Evolutionary conservation across 2,888 invertebrate species (phyloP).

Genomic region (Tineola bisselliella): DNA sequence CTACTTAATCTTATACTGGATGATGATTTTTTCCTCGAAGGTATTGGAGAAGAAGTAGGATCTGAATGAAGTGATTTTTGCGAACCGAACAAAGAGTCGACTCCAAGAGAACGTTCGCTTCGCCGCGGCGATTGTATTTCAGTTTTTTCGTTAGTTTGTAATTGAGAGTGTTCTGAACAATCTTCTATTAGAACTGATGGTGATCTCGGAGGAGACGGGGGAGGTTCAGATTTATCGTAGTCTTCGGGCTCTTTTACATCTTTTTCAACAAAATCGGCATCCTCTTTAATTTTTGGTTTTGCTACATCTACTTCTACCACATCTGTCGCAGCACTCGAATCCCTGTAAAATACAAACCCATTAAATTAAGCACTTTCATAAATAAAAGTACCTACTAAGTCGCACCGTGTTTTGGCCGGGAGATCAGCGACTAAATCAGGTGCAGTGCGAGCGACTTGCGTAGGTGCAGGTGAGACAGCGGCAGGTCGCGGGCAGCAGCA

Average conservation of each 20-base stretch:
- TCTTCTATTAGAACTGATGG: conserved; percentile 50
- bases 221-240: conserved; percentile 17
- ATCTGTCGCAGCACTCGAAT: conserved; percentile 43
- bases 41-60: conserved; percentile 5
- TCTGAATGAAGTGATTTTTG: conserved; percentile 20
- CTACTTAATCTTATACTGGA: background rate
- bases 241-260: background rate
- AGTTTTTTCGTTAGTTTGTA: background rate
- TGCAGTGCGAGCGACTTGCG: conserved; percentile 21
- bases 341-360: conserved; percentile 28
- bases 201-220: conserved; percentile 27
- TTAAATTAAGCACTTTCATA: conserved; percentile 11
- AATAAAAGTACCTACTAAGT: background rate
- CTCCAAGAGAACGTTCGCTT: conserved; percentile 22
- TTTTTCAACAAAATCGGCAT: conserved; percentile 10
- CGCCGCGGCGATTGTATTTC: background rate
- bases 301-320: conserved; percentile 21
- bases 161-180: conserved; percentile 34
- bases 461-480: conserved; percentile 23
- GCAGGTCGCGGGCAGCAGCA: conserved; percentile 41
- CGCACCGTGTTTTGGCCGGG: conserved; percentile 45
- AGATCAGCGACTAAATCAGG: conserved; percentile 57
- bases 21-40: conserved; percentile 27
- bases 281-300: conserved; percentile 28
- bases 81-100: conserved; percentile 19